phyloP scores from a whole-genome alignment of 2,888 invertebrate genomes.

The Athalia cordata region DNA sequence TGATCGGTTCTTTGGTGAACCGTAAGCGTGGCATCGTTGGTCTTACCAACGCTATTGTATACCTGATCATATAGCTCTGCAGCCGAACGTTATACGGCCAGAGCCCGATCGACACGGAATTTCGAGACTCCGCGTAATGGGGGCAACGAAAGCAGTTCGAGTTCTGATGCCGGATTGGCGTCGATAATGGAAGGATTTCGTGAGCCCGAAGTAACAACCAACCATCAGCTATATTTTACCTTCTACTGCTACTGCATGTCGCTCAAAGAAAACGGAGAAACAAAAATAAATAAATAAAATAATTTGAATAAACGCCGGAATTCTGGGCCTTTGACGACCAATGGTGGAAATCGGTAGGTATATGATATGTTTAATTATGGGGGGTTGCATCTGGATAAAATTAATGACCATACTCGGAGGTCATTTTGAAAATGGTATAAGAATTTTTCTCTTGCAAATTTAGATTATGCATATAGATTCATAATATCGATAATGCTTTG shows the following conservation, averaged over 20 bases:
- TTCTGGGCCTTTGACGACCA: neutral
- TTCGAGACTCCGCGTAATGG: constrained; percentile 30
- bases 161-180: constrained; percentile 23
- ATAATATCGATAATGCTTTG: too few relatives aligned
- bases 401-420: too few relatives aligned
- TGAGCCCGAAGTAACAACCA: neutral
- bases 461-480: too few relatives aligned
- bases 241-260: constrained; percentile 18
- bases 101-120: constrained; percentile 20
- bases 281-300: too few relatives aligned
- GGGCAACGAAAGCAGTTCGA: constrained; percentile 17
- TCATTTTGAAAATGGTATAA: too few relatives aligned
- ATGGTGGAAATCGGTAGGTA: too few relatives aligned
- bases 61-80: constrained; percentile 1
- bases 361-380: too few relatives aligned
- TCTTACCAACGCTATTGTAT: neutral
- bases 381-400: too few relatives aligned
- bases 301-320: constrained; percentile 39
- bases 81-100: neutral
- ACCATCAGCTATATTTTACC: neutral
- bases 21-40: neutral
- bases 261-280: neutral
- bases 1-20: constrained; percentile 14
- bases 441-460: too few relatives aligned
- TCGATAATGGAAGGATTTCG: constrained; percentile 43